Conservation (phyloP, 2,797 vertebrate species). For the Percopsis omiscomaycus region DNA sequence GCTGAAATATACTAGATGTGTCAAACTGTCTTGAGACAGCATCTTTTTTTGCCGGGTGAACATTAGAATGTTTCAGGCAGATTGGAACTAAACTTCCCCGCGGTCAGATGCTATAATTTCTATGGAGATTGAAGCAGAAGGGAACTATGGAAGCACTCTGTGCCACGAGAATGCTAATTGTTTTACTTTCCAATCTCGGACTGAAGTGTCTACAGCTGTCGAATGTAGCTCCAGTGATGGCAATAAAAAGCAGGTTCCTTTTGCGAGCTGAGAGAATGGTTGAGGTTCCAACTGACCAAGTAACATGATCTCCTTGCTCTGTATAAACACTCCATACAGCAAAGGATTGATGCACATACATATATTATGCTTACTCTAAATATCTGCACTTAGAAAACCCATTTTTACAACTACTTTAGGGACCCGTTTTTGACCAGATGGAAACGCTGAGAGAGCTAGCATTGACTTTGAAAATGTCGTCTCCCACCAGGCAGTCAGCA, state of each 20-base stretch:
- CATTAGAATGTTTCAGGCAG: conserved; percentile 13
- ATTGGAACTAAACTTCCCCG: conserved; percentile 12
- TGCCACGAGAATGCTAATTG: not conserved
- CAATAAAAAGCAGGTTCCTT: not conserved
- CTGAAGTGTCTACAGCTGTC: not conserved
- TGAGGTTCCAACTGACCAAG: too few relatives aligned
- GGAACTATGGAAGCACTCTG: not conserved
- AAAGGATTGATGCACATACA: too few relatives aligned
- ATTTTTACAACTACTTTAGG: not conserved
- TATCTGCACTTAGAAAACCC: too few relatives aligned
- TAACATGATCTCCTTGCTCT: too few relatives aligned
- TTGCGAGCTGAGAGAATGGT: too few relatives aligned
- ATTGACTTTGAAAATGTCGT: conserved; percentile 23
- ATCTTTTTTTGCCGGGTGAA: conserved; percentile 2
- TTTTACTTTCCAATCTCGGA: not conserved
- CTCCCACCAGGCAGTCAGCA: not conserved
- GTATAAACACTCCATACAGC: too few relatives aligned
- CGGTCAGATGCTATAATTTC: conserved; percentile 11
- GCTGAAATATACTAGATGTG: too few relatives aligned
- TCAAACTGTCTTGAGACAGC: too few relatives aligned
- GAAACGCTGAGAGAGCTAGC: not conserved
- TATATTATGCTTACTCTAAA: too few relatives aligned
- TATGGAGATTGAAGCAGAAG: conserved; percentile 2
- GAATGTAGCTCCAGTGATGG: not conserved
- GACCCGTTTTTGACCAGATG: not conserved